Evolutionary conservation across 2,797 vertebrate genomes (phyloP).

Genomic region (Orestias chungarensis): DNA sequence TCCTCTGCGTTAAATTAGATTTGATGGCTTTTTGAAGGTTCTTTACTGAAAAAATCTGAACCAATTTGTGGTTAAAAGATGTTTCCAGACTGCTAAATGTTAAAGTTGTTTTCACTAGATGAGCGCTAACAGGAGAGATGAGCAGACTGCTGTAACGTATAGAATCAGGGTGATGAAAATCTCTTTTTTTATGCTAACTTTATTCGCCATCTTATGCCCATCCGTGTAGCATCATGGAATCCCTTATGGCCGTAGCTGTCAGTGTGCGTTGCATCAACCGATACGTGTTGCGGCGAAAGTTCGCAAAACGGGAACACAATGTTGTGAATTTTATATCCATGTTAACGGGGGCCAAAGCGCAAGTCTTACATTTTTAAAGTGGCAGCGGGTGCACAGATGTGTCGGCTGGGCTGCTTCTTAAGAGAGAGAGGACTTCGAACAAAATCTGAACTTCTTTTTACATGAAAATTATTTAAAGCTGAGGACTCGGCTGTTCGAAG

Average conservation of each 20-base stretch:
- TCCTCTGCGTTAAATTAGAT: not conserved
- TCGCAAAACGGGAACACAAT: slow-evolving; percentile 29
- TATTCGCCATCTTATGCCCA: not conserved
- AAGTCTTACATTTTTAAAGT: slow-evolving; percentile 42
- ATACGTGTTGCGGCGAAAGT: slow-evolving; percentile 7
- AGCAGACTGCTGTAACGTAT: not conserved
- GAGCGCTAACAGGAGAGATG: not conserved
- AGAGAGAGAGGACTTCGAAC: slow-evolving; percentile 5
- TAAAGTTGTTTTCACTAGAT: not conserved
- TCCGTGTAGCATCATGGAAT: slow-evolving; percentile 2
- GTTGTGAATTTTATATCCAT: slow-evolving; percentile 46
- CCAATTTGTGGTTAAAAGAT: not conserved
- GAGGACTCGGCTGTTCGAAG: not conserved
- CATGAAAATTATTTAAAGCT: slow-evolving; percentile 19
- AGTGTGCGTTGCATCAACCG: slow-evolving; percentile 3
- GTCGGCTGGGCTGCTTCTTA: slow-evolving; percentile 21
- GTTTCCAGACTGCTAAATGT: not conserved
- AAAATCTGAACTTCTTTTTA: slow-evolving; percentile 4
- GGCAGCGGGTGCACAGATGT: slow-evolving; percentile 9
- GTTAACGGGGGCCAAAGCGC: slow-evolving; percentile 29
- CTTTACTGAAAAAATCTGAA: too few species aligned
- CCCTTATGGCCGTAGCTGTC: slow-evolving; percentile 5
- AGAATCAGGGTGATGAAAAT: not conserved
- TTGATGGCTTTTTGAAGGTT: not conserved
- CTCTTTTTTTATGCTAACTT: slow-evolving; percentile 9